Conservation (phyloP, 2,797 vertebrate species). For the Sorex maritimensis region DNA sequence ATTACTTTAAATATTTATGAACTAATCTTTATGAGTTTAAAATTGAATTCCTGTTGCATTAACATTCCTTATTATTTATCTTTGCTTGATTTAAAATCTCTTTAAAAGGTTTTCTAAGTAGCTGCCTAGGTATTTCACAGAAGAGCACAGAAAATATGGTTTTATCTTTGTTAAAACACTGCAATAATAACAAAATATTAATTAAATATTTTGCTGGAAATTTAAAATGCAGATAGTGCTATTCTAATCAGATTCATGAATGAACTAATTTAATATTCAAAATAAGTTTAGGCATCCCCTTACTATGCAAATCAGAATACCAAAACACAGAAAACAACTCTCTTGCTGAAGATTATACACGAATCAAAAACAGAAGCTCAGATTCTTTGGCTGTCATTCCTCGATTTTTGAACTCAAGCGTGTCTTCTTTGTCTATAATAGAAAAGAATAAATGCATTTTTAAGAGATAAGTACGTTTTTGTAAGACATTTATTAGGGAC, state of each 20-base stretch:
- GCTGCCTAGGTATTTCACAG: constrained; percentile 31
- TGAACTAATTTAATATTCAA: not conserved
- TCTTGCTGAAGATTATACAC: not conserved
- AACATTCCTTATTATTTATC: not conserved
- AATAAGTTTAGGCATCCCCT: not conserved
- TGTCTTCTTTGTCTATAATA: too few species aligned
- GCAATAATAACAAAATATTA: constrained; percentile 36
- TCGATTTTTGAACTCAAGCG: too few species aligned
- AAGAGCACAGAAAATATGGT: not conserved
- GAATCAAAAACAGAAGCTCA: not conserved
- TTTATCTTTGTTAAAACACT: constrained; percentile 11
- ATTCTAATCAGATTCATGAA: constrained; percentile 38
- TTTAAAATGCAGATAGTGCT: not conserved
- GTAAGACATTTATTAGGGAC: too few species aligned
- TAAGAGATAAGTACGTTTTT: too few species aligned
- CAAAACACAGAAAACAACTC: not conserved
- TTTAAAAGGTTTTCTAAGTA: not conserved
- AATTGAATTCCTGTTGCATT: constrained; percentile 43
- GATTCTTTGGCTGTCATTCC: too few species aligned
- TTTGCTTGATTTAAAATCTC: constrained; percentile 14
- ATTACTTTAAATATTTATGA: constrained; percentile 45
- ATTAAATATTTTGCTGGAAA: constrained; percentile 2
- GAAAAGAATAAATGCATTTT: too few species aligned
- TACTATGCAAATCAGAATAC: constrained; percentile 35
- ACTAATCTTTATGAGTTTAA: constrained; percentile 19